phyloP scores from a whole-genome alignment of 2,113 vertebrate genomes.

The Amblyopsis rosae region DNA sequence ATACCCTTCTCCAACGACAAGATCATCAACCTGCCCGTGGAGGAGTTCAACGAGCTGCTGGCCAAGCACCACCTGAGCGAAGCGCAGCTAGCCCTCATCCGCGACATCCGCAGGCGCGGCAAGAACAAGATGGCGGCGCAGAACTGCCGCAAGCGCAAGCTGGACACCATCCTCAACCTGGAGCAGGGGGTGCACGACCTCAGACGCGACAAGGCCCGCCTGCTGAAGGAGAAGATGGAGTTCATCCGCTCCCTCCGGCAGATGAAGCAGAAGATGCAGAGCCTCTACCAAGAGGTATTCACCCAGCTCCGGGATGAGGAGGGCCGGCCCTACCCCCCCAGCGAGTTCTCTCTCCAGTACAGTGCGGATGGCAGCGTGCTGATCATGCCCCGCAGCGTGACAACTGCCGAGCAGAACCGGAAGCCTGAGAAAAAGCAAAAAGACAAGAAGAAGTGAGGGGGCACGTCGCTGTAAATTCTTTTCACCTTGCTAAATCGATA shows the following conservation, averaged over 20 bases:
- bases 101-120: conserved; percentile 92
- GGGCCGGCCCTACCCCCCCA: conserved; percentile 90
- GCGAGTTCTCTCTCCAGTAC: conserved; percentile 90
- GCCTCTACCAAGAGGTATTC: conserved; percentile 94
- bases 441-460: conserved; percentile 92
- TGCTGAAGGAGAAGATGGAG: conserved; percentile 96
- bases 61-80: conserved; percentile 96
- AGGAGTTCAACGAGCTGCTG: conserved; percentile 98
- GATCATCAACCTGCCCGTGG: conserved; percentile 96
- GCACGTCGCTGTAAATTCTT: conserved; percentile 58
- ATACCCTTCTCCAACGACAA: conserved; percentile 98
- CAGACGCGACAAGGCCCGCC: conserved; percentile 86
- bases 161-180: conserved; percentile 96
- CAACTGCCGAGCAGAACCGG: conserved; percentile 80
- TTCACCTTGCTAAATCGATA: conserved; percentile 65
- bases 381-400: conserved; percentile 83
- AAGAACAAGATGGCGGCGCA: conserved; percentile 99
- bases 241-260: conserved; percentile 91
- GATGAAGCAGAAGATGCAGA: conserved; percentile 98
- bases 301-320: conserved; percentile 91
- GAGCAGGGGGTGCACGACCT: conserved; percentile 95
- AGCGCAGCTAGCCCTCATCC: conserved; percentile 92
- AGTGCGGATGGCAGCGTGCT: conserved; percentile 88
- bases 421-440: conserved; percentile 92
- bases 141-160: conserved; percentile 97